Evolutionary conservation across 2,797 vertebrate genomes (phyloP).

Genomic region (Poeciliopsis paucimaculata): DNA sequence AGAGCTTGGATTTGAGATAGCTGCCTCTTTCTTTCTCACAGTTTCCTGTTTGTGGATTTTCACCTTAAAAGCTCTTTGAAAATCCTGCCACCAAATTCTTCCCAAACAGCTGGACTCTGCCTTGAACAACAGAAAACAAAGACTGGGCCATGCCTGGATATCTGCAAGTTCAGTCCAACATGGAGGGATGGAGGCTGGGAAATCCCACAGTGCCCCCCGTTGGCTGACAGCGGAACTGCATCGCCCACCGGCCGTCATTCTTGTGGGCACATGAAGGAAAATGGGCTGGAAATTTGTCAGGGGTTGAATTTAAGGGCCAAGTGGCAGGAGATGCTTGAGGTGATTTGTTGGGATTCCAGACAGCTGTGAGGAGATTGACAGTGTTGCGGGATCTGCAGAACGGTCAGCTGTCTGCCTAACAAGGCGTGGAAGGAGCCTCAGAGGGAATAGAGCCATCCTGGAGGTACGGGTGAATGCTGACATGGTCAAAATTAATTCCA

Average conservation of each 20-base stretch:
- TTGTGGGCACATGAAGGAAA: slow-evolving; percentile 49
- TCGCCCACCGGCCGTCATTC: slow-evolving; percentile 29
- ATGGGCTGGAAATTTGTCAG: slow-evolving; percentile 57
- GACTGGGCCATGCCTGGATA: slow-evolving; percentile 32
- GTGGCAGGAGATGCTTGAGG: slow-evolving; percentile 68
- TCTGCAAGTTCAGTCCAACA: slow-evolving; percentile 35
- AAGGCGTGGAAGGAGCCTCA: slow-evolving; percentile 54
- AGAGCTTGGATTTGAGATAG: slow-evolving; percentile 26
- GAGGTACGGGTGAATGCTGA: slow-evolving; percentile 69
- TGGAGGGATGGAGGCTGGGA: slow-evolving; percentile 28
- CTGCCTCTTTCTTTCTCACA: slow-evolving; percentile 7
- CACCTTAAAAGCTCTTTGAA: slow-evolving; percentile 61
- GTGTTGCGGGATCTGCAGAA: slow-evolving; percentile 73
- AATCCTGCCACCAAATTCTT: slow-evolving; percentile 66
- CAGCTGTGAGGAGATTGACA: slow-evolving; percentile 65
- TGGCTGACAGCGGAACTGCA: slow-evolving; percentile 37
- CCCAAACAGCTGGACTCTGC: slow-evolving; percentile 60
- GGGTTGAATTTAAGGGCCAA: slow-evolving; percentile 64
- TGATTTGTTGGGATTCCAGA: slow-evolving; percentile 70
- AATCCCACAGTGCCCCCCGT: slow-evolving; percentile 76
- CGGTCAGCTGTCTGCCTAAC: slow-evolving; percentile 62
- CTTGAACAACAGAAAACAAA: slow-evolving; percentile 59
- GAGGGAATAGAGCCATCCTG: slow-evolving; percentile 53
- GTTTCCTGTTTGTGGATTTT: slow-evolving; percentile 41
- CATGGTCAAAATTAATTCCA: slow-evolving; percentile 63